These are phyloP conservation scores for Drosophila multiciliata DNA, from an alignment of 2,888 invertebrate genomes.

Conservation along the genomic window DNA sequence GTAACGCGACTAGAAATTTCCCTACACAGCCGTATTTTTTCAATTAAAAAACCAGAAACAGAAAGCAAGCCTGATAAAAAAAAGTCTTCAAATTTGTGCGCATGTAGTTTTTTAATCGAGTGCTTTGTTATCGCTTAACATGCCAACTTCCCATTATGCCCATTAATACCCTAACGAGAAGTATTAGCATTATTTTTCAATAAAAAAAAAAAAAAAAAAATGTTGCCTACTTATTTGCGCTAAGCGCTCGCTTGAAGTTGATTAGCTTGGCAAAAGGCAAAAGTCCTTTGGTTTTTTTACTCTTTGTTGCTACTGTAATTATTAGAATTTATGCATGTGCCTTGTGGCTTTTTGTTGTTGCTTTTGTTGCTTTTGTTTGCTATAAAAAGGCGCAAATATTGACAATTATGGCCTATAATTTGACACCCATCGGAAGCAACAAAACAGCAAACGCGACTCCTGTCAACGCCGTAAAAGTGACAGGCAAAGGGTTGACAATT, in stretches of 20 bases:
- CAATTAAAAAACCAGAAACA: slow-evolving; percentile 6
- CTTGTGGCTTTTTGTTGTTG: slow-evolving; percentile 15
- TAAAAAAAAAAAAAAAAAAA: slow-evolving; percentile 12
- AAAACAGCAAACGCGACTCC: slow-evolving; percentile 25
- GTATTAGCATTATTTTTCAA: slow-evolving; percentile 24
- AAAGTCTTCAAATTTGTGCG: neutral
- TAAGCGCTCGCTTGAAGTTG: slow-evolving; percentile 61
- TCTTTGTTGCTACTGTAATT: slow-evolving; percentile 63
- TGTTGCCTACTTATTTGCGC: slow-evolving; percentile 59
- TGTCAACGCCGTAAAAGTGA: slow-evolving; percentile 57
- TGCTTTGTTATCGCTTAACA: neutral
- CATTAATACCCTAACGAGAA: slow-evolving; percentile 3
- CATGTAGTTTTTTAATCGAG: neutral
- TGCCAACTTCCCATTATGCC: neutral
- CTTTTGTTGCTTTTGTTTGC: slow-evolving; percentile 24
- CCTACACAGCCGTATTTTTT: slow-evolving; percentile 27
- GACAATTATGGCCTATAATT: slow-evolving; percentile 82
- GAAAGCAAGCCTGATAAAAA: neutral
- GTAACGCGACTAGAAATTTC: slow-evolving; percentile 29
- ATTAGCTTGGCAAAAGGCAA: slow-evolving; percentile 73
- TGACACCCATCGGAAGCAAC: slow-evolving; percentile 70
- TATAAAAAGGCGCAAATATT: slow-evolving; percentile 71
- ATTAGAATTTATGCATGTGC: slow-evolving; percentile 73
- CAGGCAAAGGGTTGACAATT: slow-evolving; percentile 77
- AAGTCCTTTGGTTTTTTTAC: slow-evolving; percentile 43